Evolutionary conservation across 1,140 invertebrate genomes (phyloP), one percentile per base, ranked within the genome.

Genomic region (Chionoecetes opilio): DNA sequence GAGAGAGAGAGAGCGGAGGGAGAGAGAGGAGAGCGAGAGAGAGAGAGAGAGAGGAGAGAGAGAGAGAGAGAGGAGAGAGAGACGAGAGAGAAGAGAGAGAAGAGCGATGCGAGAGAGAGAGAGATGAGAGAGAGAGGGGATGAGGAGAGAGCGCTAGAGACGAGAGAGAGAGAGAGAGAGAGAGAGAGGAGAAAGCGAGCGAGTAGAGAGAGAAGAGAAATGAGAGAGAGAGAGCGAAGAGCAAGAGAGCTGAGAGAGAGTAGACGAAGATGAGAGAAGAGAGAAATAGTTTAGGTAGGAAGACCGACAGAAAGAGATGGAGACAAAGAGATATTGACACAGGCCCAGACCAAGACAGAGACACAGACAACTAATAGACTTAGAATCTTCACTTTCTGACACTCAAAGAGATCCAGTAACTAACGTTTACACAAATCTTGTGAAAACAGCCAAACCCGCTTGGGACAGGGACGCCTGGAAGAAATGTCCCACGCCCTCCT

Each of bases 121-220:
- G n/a, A 3, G 26, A 26, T 3, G 11, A 75, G 63, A 8, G 26
- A 75, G 11, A 75, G 5, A n/a, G 41, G 14, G 41, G n/a, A n/a
- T n/a, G n/a, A n/a, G n/a, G 46, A 53, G 46, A 53, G 46, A 53
- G 46, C 11, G 46, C 11, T 9, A 53, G 46, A 53, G 46, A 53
- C n/a, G 63, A 75, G n/a, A 75, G 63, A 75, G n/a, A 75, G 63
- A 75, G n/a, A 75, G 63, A 75, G 63, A 75, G 63, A 75, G 63
- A 75, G 63, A 75, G 63, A 75, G 63, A n/a, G 63, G n/a, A 26
- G 2, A 26, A 75, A 8, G 6, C 2, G n/a, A 26, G n/a, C 21
- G 8, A n/a, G n/a, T 0, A 75, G 21, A 75, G 63, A 75, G 11
- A 75, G 63, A 75, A 3, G n/a, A 8, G n/a, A 3, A 75, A 26